Evolutionary conservation across 2,888 invertebrate genomes (phyloP).

Genomic region (Eucera pruinosa): DNA sequence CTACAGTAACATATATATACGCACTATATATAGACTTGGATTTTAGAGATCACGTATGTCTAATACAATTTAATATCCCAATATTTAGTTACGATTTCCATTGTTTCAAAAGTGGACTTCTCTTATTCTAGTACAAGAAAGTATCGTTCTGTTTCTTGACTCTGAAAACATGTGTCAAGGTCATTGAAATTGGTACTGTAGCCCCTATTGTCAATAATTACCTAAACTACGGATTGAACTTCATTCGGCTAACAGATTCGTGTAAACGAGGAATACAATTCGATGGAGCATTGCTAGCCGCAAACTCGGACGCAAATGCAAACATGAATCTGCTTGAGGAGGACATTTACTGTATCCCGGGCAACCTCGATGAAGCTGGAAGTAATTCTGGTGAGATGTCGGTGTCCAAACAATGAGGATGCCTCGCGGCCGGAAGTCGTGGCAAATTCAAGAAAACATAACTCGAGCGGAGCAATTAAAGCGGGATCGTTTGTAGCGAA

Average conservation of each 20-base stretch:
- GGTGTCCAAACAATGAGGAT: constrained; percentile 41
- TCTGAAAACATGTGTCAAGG: too few relatives aligned
- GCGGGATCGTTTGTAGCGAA: constrained; percentile 20
- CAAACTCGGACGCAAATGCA: background rate
- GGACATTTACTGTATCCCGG: constrained; percentile 29
- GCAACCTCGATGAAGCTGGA: constrained; percentile 3
- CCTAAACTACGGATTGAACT: too few relatives aligned
- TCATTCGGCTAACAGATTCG: background rate
- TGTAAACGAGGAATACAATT: background rate
- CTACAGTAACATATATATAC: too few relatives aligned
- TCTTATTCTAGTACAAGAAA: too few relatives aligned
- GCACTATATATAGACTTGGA: too few relatives aligned
- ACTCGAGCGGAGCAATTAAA: constrained; percentile 46
- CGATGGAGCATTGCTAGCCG: constrained; percentile 7
- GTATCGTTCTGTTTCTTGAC: too few relatives aligned
- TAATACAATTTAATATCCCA: too few relatives aligned
- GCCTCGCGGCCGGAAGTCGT: constrained; percentile 39
- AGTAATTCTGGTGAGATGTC: constrained; percentile 25
- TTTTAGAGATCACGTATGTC: too few relatives aligned
- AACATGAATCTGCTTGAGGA: constrained; percentile 21
- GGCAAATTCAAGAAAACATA: constrained; percentile 55
- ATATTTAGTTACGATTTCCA: too few relatives aligned
- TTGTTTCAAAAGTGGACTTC: too few relatives aligned
- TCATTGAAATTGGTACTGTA: too few relatives aligned
- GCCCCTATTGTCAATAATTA: too few relatives aligned